phyloP scores from a whole-genome alignment of 2,797 vertebrate genomes.

The Tarsius wallacei region DNA sequence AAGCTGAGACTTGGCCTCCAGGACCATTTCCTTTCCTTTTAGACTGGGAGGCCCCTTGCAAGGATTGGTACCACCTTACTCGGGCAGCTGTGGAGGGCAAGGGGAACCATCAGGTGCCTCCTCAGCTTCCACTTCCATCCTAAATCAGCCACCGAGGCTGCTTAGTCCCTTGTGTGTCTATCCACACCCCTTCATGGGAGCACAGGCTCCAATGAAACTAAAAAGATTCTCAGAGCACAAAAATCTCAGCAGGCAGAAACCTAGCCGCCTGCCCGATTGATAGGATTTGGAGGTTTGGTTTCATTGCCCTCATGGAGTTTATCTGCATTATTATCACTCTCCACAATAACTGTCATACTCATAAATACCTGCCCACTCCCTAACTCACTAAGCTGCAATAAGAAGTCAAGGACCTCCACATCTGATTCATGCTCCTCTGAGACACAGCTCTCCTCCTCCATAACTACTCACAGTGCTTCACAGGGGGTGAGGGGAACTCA shows the following conservation, averaged over 20 bases:
- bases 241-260: not conserved
- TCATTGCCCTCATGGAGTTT: not conserved
- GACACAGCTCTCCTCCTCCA: not conserved
- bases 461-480: not conserved
- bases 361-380: slow-evolving; percentile 11
- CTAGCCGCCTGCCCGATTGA: not conserved
- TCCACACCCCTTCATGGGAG: not conserved
- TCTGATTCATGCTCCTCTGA: not conserved
- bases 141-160: not conserved
- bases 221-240: not conserved
- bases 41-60: not conserved
- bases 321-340: not conserved
- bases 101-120: not conserved
- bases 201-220: not conserved
- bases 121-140: not conserved
- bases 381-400: slow-evolving; percentile 7
- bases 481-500: not conserved
- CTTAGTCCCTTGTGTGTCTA: not conserved
- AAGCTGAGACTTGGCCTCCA: too few relatives aligned
- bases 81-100: not conserved
- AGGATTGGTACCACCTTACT: not conserved
- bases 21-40: not conserved
- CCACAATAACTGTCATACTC: not conserved
- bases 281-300: not conserved
- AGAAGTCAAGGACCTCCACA: not conserved